These are phyloP conservation scores for Eupeodes luniger DNA, from an alignment of 2,888 invertebrate species.

Conservation along the genomic window DNA sequence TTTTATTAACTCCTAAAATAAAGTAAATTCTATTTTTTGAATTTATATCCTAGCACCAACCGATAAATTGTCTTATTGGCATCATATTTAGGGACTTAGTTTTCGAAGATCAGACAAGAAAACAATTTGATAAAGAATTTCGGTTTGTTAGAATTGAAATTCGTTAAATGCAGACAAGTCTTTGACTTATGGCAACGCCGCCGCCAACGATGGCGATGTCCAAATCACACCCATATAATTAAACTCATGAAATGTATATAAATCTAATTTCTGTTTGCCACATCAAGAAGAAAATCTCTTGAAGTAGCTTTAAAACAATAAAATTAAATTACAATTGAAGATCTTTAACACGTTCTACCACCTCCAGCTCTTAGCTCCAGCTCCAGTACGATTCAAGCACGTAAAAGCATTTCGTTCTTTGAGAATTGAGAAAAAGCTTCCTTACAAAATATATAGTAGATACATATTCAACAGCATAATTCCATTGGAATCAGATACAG, in stretches of 20 bases:
- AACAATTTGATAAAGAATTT: no score
- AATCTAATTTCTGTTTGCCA: background rate
- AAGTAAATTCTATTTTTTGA: no score
- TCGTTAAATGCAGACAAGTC: no score
- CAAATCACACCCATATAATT: background rate
- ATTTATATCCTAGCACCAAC: no score
- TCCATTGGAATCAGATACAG: conserved; percentile 54
- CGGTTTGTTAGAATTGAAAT: no score
- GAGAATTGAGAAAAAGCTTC: conserved; percentile 57
- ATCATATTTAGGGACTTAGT: no score
- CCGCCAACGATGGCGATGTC: no score
- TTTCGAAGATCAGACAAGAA: no score
- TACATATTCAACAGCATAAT: conserved; percentile 58
- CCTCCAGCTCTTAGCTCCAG: conserved; percentile 37
- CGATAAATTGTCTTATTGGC: no score
- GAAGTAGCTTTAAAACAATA: conserved; percentile 12
- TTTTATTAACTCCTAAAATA: no score
- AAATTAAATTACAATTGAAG: conserved; percentile 40
- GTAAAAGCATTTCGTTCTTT: conserved; percentile 56
- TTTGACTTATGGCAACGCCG: no score
- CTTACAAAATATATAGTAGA: conserved; percentile 16
- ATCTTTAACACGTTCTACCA: conserved; percentile 60
- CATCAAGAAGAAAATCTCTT: conserved; percentile 20
- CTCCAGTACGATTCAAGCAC: conserved; percentile 21
- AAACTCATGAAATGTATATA: background rate